phyloP scores from a whole-genome alignment of 1,140 invertebrate species.

The Periplaneta americana region DNA sequence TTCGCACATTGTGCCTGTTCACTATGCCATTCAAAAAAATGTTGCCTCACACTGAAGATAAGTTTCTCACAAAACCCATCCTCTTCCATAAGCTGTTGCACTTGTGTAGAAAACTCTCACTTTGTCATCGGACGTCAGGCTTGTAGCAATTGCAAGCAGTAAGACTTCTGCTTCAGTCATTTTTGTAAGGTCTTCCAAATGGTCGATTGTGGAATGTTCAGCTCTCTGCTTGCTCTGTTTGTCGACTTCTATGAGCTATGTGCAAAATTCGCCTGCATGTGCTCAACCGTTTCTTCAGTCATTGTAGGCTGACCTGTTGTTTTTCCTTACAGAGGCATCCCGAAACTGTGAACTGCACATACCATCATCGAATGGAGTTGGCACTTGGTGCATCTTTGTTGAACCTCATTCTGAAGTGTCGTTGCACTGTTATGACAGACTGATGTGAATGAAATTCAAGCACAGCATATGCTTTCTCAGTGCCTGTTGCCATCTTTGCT shows the following conservation, averaged over 20 bases:
- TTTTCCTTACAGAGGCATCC: slow-evolving; percentile 17
- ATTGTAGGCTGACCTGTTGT: background rate
- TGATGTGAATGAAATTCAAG: slow-evolving; percentile 9
- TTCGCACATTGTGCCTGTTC: slow-evolving; percentile 18
- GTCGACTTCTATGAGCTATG: slow-evolving; percentile 17
- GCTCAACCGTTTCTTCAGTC: slow-evolving; percentile 14
- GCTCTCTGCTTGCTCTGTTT: slow-evolving; percentile 17
- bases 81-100: background rate
- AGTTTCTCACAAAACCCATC: slow-evolving; percentile 13
- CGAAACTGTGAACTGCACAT: slow-evolving; percentile 9
- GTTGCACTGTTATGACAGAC: slow-evolving; percentile 14
- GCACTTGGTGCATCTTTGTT: slow-evolving; percentile 1
- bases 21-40: slow-evolving; percentile 10
- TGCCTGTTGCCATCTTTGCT: too few species aligned
- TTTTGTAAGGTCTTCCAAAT: slow-evolving; percentile 18
- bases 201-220: slow-evolving; percentile 18
- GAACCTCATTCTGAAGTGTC: slow-evolving; percentile 8
- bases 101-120: too few species aligned
- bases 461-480: too few species aligned
- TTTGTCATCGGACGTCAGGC: background rate
- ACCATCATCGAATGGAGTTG: slow-evolving; percentile 15
- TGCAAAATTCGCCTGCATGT: slow-evolving; percentile 15
- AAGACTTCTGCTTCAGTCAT: slow-evolving; percentile 12
- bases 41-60: slow-evolving; percentile 14
- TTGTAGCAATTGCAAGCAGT: slow-evolving; percentile 15